These are phyloP conservation scores for Cerastoderma edule DNA, from an alignment of 2,888 invertebrate genomes.

Conservation along the genomic window DNA sequence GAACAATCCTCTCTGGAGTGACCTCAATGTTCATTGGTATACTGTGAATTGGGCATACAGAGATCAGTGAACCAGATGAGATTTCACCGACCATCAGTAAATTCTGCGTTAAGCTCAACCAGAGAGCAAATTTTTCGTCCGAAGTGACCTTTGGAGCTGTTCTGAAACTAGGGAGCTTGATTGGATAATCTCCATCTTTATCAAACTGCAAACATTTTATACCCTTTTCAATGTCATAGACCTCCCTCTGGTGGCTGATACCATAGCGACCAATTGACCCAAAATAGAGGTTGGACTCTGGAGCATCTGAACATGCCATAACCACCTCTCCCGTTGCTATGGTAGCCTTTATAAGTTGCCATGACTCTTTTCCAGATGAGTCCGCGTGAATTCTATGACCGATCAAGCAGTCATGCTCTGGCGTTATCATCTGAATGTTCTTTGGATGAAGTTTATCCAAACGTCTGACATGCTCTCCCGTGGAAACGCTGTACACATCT, in stretches of 20 bases:
- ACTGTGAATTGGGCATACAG: slow-evolving; percentile 65
- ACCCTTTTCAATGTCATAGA: slow-evolving; percentile 62
- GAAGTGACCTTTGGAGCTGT: slow-evolving; percentile 56
- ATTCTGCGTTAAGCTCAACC: slow-evolving; percentile 53
- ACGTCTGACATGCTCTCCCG: slow-evolving; percentile 26
- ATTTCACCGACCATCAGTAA: slow-evolving; percentile 63
- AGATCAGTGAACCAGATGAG: slow-evolving; percentile 40
- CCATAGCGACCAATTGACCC: slow-evolving; percentile 59
- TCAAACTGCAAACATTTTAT: slow-evolving; percentile 61
- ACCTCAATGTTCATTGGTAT: slow-evolving; percentile 62
- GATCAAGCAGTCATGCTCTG: slow-evolving; percentile 50
- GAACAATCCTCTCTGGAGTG: slow-evolving; percentile 54
- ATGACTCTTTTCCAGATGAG: slow-evolving; percentile 42
- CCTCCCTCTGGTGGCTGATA: slow-evolving; percentile 56
- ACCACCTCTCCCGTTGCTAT: slow-evolving; percentile 51
- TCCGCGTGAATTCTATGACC: slow-evolving; percentile 45
- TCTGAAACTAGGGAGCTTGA: slow-evolving; percentile 33
- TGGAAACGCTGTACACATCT: slow-evolving; percentile 29
- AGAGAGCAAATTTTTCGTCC: slow-evolving; percentile 61
- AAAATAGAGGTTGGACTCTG: slow-evolving; percentile 30
- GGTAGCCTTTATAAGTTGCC: slow-evolving; percentile 52
- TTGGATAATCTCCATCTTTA: slow-evolving; percentile 45
- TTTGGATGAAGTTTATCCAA: slow-evolving; percentile 52
- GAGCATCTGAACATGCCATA: slow-evolving; percentile 35
- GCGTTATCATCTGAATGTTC: slow-evolving; percentile 46